phyloP scores from a whole-genome alignment of 2,888 invertebrate species.

The Galeruca laticollis region DNA sequence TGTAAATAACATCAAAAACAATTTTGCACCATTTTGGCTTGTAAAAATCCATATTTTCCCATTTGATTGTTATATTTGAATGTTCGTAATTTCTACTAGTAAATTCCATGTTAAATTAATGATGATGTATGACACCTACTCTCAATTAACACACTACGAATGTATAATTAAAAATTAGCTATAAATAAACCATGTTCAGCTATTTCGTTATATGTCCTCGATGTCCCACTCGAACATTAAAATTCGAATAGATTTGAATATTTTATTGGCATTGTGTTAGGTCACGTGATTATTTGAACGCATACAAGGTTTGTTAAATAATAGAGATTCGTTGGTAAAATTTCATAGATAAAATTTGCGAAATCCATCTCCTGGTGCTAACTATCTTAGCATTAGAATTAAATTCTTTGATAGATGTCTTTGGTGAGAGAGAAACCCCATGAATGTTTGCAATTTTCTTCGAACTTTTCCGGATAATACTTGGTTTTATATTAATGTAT shows the following conservation, averaged over 20 bases:
- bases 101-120: constrained; percentile 2
- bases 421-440: no score
- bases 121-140: constrained; percentile 12
- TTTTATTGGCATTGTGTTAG: background rate
- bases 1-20: no score
- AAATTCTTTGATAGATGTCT: no score
- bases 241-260: constrained; percentile 4
- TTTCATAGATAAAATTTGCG: no score
- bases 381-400: no score
- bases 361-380: no score
- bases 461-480: no score
- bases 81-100: background rate
- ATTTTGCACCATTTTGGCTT: no score
- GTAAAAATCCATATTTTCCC: no score
- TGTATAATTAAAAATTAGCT: constrained; percentile 8
- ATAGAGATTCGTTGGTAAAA: background rate
- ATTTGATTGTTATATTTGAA: no score
- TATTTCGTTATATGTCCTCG: constrained; percentile 13
- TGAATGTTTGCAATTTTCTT: no score
- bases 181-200: constrained; percentile 4
- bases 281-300: background rate
- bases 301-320: background rate
- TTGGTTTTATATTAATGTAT: no score
- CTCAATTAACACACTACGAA: background rate
- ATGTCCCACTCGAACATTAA: constrained; percentile 4